A percentile compares a stretch with the other conserved stretches of the same genome.
phyloP scores from a whole-genome alignment of 2,888 invertebrate species.

The Strigamia crassipes region DNA sequence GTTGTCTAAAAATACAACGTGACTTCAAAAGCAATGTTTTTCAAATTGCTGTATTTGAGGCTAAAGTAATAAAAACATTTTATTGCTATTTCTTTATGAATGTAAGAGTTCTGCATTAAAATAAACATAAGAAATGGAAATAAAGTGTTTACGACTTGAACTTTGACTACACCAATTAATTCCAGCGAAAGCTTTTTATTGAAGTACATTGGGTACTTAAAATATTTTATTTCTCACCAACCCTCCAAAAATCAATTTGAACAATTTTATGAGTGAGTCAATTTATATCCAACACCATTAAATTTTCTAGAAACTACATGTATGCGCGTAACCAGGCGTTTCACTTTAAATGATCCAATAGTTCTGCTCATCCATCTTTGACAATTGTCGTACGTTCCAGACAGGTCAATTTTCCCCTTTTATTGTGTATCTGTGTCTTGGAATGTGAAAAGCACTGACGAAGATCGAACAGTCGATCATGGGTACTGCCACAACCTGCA shows the following conservation, averaged over 20 bases:
- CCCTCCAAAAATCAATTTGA: background rate
- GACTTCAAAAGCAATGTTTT: too few species aligned
- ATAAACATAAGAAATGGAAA: too few species aligned
- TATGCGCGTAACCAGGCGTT: background rate
- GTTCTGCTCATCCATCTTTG: background rate
- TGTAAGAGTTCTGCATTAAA: too few species aligned
- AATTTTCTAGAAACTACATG: background rate
- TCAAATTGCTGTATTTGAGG: too few species aligned
- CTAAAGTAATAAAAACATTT: too few species aligned
- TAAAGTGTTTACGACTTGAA: too few species aligned
- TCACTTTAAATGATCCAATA: constrained; percentile 2
- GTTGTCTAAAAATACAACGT: too few species aligned
- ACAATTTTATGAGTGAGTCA: background rate
- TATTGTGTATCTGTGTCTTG: background rate
- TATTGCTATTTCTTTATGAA: too few species aligned
- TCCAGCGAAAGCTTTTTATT: too few species aligned
- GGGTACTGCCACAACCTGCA: background rate
- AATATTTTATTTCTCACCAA: too few species aligned
- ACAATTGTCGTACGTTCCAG: background rate
- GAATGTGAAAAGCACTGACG: constrained; percentile 1
- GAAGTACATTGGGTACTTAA: too few species aligned
- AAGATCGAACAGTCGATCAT: constrained; percentile 22
- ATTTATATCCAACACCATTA: background rate
- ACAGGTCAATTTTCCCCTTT: constrained; percentile 14
- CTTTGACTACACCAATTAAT: too few species aligned